A percentile compares a stretch with the other conserved stretches of the same genome.
Evolutionary conservation across 2,888 invertebrate genomes (phyloP).

Genomic region (Yponomeuta sedellus): DNA sequence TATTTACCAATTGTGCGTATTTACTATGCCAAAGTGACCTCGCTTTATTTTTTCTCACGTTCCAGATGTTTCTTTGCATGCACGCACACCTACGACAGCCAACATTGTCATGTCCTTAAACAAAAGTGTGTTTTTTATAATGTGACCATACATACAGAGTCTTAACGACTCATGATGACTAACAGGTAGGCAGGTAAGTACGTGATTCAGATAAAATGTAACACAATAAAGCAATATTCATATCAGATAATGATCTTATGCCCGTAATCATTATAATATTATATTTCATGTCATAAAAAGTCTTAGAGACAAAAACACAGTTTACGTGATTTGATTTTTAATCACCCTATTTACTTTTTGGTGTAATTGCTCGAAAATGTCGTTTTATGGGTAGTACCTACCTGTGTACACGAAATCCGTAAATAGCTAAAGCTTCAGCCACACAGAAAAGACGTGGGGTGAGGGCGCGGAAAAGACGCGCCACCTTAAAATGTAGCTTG

Average conservation of each 20-base stretch:
- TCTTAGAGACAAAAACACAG: constrained; percentile 63
- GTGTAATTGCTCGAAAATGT: constrained; percentile 31
- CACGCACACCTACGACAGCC: constrained; percentile 24
- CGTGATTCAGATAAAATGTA: constrained; percentile 60
- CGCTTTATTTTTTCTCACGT: constrained; percentile 51
- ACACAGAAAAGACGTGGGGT: too few species aligned
- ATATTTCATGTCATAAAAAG: constrained; percentile 48
- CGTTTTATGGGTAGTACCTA: background rate
- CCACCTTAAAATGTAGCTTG: too few species aligned
- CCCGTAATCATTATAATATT: constrained; percentile 48
- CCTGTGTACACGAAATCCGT: background rate
- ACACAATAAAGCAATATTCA: constrained; percentile 15
- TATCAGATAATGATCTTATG: constrained; percentile 55
- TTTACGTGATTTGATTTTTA: constrained; percentile 59
- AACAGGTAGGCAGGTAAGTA: constrained; percentile 27
- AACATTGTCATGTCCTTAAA: constrained; percentile 48
- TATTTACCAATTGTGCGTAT: constrained; percentile 19
- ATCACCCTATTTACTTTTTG: constrained; percentile 41
- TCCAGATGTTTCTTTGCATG: constrained; percentile 34
- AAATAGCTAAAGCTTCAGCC: too few species aligned
- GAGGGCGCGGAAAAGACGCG: too few species aligned
- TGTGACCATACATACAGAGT: constrained; percentile 43
- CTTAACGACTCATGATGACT: constrained; percentile 55
- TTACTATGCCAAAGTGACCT: constrained; percentile 21
- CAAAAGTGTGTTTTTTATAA: constrained; percentile 38